Evolutionary conservation across 2,113 vertebrate genomes (phyloP), one percentile per base, ranked within the genome.

Genomic region (Oryzias curvinotus): DNA sequence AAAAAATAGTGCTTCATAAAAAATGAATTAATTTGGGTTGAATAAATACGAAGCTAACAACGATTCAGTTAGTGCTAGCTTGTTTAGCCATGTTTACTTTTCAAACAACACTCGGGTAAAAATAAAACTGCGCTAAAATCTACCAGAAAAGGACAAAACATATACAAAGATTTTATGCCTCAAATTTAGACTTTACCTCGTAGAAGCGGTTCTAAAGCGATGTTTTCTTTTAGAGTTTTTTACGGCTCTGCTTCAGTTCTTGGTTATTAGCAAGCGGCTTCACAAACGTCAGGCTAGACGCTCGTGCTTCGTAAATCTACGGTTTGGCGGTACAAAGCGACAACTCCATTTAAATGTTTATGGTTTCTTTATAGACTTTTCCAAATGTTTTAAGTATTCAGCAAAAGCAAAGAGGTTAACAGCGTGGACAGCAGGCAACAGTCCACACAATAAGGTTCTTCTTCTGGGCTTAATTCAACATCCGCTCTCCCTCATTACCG

Each of bases 181-280:
- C 8, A 13, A 21, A n/a, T 17, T 21, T 1, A 4, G 6, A 57
- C 54, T 44, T 8, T 73, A 81, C 73, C 81, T 79, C 51, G 16
- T 2, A 45, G 49, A 65, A 54, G 45, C 10, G 13, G 4, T 15
- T 26, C 1, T 45, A 54, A 36, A 12, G 0, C 21, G 21, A 2
- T 36, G 36, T 16, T 4, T 4, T 17, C 0, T 26, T 4, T 21
- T 4, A 5, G 23, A 14, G 3, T 14, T 41, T 70, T 44, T 26
- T 23, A 18, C 4, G 14, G 53, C 41, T 47, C 7, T 7, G 7
- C 1, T 15, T 61, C 14, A 52, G 10, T 7, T 70, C 58, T 82
- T 75, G 76, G 73, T 64, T 82, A 62, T 80, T 59, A 71, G 65
- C 57, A 1, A 28, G 50, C 17, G 43, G 3, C 8, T 15, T 12